A percentile compares a stretch with the other conserved stretches of the same genome.
Conservation (phyloP, 1,140 invertebrate species). For the Drosophila mojavensis region DNA sequence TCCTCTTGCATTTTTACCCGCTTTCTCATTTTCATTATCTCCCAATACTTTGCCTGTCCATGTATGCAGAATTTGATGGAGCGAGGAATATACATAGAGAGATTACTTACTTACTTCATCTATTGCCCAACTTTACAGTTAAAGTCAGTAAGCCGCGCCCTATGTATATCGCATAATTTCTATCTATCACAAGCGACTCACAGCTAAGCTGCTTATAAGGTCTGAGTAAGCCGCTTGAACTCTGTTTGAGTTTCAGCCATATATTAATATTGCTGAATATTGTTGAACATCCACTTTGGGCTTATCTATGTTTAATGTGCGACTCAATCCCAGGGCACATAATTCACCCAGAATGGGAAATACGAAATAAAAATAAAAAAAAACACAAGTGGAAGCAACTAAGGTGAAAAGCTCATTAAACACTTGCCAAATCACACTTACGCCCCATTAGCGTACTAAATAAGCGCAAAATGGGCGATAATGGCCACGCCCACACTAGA, state of each 20-base stretch:
- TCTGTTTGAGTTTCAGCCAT: not conserved
- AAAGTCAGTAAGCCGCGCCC: too few species aligned
- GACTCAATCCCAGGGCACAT: slow-evolving; percentile 5
- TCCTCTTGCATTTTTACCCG: too few species aligned
- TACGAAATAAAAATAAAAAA: slow-evolving; percentile 1
- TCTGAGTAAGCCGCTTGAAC: not conserved
- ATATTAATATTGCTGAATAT: slow-evolving; percentile 2
- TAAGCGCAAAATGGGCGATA: slow-evolving; percentile 68
- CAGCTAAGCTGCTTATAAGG: too few species aligned
- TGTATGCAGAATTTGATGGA: too few species aligned
- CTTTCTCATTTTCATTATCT: too few species aligned
- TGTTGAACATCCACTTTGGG: slow-evolving; percentile 12
- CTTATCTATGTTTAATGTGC: slow-evolving; percentile 8
- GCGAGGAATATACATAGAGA: too few species aligned
- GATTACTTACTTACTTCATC: too few species aligned
- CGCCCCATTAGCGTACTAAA: slow-evolving; percentile 79
- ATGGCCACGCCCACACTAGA: slow-evolving; percentile 6
- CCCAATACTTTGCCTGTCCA: too few species aligned
- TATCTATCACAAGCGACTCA: not conserved
- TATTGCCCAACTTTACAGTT: too few species aligned
- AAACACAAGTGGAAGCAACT: not conserved
- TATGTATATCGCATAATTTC: too few species aligned
- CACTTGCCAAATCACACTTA: slow-evolving; percentile 78
- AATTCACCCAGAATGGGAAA: slow-evolving; percentile 13
- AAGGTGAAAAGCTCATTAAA: slow-evolving; percentile 78